Evolutionary conservation across 2,113 vertebrate genomes (phyloP).

Genomic region (Apteryx owenii): DNA sequence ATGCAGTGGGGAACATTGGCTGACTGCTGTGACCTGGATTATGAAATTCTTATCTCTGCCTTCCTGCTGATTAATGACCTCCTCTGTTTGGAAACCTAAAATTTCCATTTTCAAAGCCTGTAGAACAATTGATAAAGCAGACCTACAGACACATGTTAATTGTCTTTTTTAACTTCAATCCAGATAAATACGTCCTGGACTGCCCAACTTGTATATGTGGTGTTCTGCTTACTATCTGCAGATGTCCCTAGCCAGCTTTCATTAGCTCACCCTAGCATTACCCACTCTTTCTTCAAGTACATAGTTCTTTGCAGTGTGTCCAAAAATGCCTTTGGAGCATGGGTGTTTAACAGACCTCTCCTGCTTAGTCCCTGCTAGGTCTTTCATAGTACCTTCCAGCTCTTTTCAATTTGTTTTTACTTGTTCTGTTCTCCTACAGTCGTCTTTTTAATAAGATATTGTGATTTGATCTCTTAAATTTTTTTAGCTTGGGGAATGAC

Average conservation of each 20-base stretch:
- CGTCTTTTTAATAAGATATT: not conserved
- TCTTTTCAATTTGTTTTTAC: not conserved
- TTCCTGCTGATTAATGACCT: not conserved
- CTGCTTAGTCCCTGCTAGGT: not conserved
- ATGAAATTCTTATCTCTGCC: not conserved
- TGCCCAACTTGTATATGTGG: not conserved
- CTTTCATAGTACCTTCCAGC: not conserved
- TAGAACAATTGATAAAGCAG: not conserved
- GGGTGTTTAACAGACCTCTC: not conserved
- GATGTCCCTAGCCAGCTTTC: not conserved
- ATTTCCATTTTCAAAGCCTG: not conserved
- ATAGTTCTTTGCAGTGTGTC: not conserved
- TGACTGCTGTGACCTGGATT: not conserved
- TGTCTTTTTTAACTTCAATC: not conserved
- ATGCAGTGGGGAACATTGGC: not conserved
- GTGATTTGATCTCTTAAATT: not conserved
- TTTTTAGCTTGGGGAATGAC: not conserved
- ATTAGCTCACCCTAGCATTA: not conserved
- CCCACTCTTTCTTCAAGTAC: not conserved
- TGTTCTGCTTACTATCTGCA: not conserved
- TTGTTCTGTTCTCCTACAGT: not conserved
- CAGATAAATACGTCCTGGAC: not conserved
- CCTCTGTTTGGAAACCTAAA: not conserved
- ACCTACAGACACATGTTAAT: not conserved
- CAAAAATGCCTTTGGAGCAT: not conserved